Evolutionary conservation across 2,888 invertebrate genomes (phyloP).

Genomic region (Acanthococcus lagerstroemiae): DNA sequence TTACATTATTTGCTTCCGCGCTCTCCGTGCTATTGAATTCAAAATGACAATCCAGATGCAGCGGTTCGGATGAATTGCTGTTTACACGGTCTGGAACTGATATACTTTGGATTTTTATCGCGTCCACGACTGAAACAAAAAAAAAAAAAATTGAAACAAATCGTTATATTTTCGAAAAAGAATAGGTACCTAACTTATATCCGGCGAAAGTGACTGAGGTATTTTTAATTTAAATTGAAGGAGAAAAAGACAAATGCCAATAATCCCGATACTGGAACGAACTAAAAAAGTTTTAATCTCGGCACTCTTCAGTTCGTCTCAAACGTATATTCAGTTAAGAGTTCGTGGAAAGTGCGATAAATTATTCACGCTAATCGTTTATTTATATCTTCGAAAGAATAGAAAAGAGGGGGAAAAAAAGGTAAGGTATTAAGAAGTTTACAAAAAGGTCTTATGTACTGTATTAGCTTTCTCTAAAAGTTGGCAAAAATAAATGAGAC

Average conservation of each 20-base stretch:
- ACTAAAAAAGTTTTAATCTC: background rate
- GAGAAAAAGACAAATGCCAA: background rate
- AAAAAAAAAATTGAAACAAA: too few species aligned
- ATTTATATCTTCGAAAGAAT: too few species aligned
- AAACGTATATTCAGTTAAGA: too few species aligned
- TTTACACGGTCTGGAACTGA: background rate
- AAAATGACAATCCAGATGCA: background rate
- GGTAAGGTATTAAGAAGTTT: background rate
- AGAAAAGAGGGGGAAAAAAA: background rate
- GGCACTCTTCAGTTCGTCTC: too few species aligned
- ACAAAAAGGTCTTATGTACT: background rate
- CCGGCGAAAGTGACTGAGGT: background rate
- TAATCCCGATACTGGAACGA: background rate
- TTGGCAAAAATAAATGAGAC: slow-evolving; percentile 2
- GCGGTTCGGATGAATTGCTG: background rate
- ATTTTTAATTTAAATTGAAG: background rate
- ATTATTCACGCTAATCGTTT: too few species aligned
- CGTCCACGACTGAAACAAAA: slow-evolving; percentile 1
- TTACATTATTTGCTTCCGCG: background rate
- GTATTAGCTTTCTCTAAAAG: slow-evolving; percentile 4
- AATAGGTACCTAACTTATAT: background rate
- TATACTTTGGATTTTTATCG: background rate
- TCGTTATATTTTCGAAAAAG: background rate
- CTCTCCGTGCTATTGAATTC: background rate
- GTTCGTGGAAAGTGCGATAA: too few species aligned